Percentiles rank a stretch among this genome's conserved stretches.
Evolutionary conservation across 1,140 invertebrate genomes (phyloP).

Genomic region (Carposina sasakii): DNA sequence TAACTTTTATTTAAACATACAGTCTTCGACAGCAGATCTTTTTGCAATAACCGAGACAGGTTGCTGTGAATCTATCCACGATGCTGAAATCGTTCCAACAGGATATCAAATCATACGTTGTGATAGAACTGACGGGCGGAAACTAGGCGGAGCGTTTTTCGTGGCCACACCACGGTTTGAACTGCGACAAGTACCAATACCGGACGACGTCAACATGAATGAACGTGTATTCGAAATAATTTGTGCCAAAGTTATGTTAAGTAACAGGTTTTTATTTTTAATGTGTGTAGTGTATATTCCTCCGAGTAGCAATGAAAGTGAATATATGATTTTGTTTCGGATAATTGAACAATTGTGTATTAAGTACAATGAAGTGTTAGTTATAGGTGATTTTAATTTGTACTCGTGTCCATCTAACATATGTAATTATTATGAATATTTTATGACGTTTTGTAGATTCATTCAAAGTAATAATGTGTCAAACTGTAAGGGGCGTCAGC

Average conservation of each 20-base stretch:
- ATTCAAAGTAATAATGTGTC: constrained; percentile 22
- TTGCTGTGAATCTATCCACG: neutral
- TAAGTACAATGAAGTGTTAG: constrained; percentile 16
- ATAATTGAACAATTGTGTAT: constrained; percentile 23
- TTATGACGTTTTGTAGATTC: constrained; percentile 24
- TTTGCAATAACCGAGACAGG: neutral
- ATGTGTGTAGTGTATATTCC: constrained; percentile 24
- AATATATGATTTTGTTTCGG: constrained; percentile 24
- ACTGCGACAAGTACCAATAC: constrained; percentile 3
- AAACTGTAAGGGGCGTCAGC: constrained; percentile 22
- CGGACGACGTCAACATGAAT: constrained; percentile 7
- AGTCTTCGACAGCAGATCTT: neutral
- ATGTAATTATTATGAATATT: constrained; percentile 28
- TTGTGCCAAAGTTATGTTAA: constrained; percentile 18
- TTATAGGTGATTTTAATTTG: constrained; percentile 31
- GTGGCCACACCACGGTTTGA: constrained; percentile 18
- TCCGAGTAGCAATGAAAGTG: constrained; percentile 14
- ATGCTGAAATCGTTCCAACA: neutral
- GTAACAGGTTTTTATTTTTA: constrained; percentile 18
- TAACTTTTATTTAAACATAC: neutral
- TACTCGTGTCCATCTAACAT: constrained; percentile 21
- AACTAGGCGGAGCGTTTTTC: neutral
- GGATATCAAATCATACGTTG: neutral
- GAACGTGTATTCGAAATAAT: constrained; percentile 21
- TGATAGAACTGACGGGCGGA: neutral